A percentile compares a stretch with the other conserved stretches of the same genome.
phyloP scores from a whole-genome alignment of 2,797 vertebrate genomes.

The Gastrophryne carolinensis region DNA sequence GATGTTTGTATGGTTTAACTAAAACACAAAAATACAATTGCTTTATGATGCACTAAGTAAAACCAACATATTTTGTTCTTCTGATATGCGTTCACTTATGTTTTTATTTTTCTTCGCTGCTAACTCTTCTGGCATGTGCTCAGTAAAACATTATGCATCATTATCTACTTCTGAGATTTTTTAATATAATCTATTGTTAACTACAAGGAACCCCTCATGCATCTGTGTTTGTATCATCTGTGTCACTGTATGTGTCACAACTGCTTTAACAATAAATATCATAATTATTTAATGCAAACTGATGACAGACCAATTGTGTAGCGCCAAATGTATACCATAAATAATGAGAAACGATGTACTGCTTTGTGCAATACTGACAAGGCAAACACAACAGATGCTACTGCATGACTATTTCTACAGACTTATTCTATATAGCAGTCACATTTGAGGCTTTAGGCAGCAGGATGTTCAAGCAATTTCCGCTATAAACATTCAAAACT shows the following conservation, averaged over 20 bases:
- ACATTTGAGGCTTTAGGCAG: too few species aligned
- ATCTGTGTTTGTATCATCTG: constrained; percentile 16
- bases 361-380: too few species aligned
- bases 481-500: too few species aligned
- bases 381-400: neutral
- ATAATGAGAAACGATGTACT: neutral
- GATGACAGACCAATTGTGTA: neutral
- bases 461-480: too few species aligned
- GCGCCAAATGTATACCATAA: neutral
- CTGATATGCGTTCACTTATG: too few species aligned
- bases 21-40: too few species aligned
- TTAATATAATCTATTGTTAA: neutral
- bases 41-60: too few species aligned
- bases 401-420: neutral
- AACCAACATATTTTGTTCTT: too few species aligned
- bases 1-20: too few species aligned
- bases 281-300: constrained; percentile 4
- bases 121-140: neutral
- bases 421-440: neutral
- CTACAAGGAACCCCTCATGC: neutral
- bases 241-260: constrained; percentile 9
- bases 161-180: neutral
- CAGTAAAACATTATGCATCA: neutral
- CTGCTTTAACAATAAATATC: neutral
- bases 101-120: neutral